These are phyloP conservation scores for Lanius ludovicianus DNA, from an alignment of 2,113 vertebrate genomes.

Conservation along the genomic window DNA sequence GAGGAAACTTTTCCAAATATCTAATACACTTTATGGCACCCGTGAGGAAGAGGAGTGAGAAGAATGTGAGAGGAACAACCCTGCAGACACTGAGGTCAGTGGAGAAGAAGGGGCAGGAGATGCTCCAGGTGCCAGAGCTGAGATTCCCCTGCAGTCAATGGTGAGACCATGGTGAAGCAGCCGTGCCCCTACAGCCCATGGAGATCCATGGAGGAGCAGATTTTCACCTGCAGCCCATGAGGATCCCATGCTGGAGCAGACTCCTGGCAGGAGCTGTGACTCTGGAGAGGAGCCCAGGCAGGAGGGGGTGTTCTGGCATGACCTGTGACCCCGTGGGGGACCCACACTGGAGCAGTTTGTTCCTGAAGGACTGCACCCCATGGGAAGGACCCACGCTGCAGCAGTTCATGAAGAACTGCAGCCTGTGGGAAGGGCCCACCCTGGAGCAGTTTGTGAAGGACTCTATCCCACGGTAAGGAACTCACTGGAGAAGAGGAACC, in stretches of 20 bases:
- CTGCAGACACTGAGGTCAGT: neutral
- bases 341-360: neutral
- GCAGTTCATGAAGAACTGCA: neutral
- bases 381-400: neutral
- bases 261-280: neutral
- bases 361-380: neutral
- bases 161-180: neutral
- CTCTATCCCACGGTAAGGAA: neutral
- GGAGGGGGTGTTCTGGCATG: neutral
- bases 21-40: neutral
- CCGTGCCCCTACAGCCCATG: neutral
- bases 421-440: neutral
- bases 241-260: neutral
- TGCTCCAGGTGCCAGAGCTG: neutral
- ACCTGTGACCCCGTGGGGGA: neutral
- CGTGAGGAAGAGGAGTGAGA: neutral
- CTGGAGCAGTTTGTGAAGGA: neutral
- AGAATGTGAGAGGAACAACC: neutral
- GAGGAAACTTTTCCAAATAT: neutral
- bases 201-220: neutral
- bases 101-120: neutral
- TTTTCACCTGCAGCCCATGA: neutral
- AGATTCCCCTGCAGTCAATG: neutral
- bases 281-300: rapidly evolving
- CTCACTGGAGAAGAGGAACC: neutral